phyloP scores from a whole-genome alignment of 2,113 vertebrate species.

The Isurus oxyrinchus region DNA sequence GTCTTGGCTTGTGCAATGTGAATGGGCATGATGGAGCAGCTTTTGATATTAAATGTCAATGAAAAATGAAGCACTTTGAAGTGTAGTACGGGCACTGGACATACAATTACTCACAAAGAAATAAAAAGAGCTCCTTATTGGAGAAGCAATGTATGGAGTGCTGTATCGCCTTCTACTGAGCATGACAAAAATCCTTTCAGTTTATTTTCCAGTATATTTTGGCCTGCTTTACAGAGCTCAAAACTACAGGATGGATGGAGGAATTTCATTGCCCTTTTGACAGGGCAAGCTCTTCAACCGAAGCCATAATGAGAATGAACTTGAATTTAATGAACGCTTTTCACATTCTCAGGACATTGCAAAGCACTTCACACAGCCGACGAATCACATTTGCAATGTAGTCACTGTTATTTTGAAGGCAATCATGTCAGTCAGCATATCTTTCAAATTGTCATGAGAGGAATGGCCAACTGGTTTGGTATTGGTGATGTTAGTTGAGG shows the following conservation, averaged over 20 bases:
- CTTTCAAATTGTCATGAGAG: background rate
- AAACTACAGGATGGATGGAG: background rate
- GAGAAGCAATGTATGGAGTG: background rate
- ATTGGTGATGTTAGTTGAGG: background rate
- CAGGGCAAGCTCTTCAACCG: background rate
- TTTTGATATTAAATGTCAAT: slow-evolving; percentile 3
- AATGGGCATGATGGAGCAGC: background rate
- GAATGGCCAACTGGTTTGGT: background rate
- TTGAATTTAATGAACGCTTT: background rate
- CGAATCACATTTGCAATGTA: background rate
- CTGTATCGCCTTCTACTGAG: background rate
- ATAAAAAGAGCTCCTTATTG: background rate
- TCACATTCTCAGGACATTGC: background rate
- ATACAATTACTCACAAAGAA: background rate
- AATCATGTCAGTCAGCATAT: background rate
- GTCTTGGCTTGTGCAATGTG: background rate
- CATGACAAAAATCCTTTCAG: background rate
- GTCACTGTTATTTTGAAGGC: background rate
- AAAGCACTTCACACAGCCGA: background rate
- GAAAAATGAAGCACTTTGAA: background rate
- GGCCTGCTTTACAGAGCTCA: background rate
- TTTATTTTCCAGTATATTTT: background rate
- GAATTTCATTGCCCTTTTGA: background rate
- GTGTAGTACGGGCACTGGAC: background rate
- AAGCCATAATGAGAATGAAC: background rate